Evolutionary conservation across 2,888 invertebrate species (phyloP).

Genomic region (Sericinus montela): DNA sequence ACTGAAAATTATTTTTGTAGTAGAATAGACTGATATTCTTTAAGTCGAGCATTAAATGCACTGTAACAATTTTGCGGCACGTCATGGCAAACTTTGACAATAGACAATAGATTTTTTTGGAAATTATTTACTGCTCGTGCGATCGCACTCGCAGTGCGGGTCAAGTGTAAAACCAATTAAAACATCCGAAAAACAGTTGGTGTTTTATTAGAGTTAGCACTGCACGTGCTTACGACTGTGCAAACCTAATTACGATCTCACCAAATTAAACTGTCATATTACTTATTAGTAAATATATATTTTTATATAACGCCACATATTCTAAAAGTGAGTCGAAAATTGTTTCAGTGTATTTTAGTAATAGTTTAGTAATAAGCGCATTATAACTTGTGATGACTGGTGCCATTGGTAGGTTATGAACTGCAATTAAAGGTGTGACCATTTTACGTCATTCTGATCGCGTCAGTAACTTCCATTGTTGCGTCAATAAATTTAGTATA

Average conservation of each 20-base stretch:
- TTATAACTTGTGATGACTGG: slow-evolving; percentile 78
- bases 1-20: slow-evolving; percentile 79
- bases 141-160: neutral
- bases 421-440: slow-evolving; percentile 58
- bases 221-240: neutral
- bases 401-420: slow-evolving; percentile 77
- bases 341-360: slow-evolving; percentile 26
- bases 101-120: neutral
- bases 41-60: slow-evolving; percentile 39
- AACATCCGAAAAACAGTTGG: no score
- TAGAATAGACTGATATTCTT: slow-evolving; percentile 77
- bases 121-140: neutral
- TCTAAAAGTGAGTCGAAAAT: slow-evolving; percentile 7
- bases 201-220: neutral
- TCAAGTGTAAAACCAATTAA: no score
- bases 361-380: slow-evolving; percentile 54
- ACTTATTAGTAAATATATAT: slow-evolving; percentile 13
- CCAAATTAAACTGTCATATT: slow-evolving; percentile 1
- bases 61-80: slow-evolving; percentile 22
- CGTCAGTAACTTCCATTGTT: slow-evolving; percentile 70
- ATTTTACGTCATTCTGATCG: slow-evolving; percentile 55
- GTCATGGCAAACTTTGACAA: no score
- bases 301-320: slow-evolving; percentile 5
- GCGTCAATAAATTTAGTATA: slow-evolving; percentile 37
- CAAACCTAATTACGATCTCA: neutral